Evolutionary conservation across 1,140 invertebrate genomes (phyloP).

Genomic region (Bombus confusus): DNA sequence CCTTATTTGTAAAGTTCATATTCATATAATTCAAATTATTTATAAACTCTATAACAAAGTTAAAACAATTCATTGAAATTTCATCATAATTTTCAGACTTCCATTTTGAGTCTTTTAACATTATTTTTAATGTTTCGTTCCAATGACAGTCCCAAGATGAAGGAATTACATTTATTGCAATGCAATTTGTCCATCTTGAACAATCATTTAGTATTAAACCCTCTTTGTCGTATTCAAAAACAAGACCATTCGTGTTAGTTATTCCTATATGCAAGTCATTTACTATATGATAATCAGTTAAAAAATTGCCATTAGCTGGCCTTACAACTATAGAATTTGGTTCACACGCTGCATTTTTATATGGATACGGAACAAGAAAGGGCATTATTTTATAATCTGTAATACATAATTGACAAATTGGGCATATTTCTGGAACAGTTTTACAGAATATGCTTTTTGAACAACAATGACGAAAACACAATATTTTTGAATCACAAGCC

Average conservation of each 20-base stretch:
- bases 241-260: constrained; percentile 69
- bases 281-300: constrained; percentile 69
- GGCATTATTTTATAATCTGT: constrained; percentile 67
- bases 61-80: constrained; percentile 74
- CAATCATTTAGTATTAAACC: constrained; percentile 74
- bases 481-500: constrained; percentile 62
- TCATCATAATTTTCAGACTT: constrained; percentile 71
- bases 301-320: constrained; percentile 76
- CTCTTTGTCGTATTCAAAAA: constrained; percentile 76
- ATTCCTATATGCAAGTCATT: constrained; percentile 78
- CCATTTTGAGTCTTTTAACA: constrained; percentile 70
- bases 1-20: constrained; percentile 73
- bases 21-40: constrained; percentile 71
- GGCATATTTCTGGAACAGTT: constrained; percentile 74
- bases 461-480: constrained; percentile 78
- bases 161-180: constrained; percentile 72
- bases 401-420: constrained; percentile 68
- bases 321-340: constrained; percentile 71
- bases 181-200: constrained; percentile 73
- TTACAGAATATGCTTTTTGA: constrained; percentile 75
- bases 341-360: constrained; percentile 69
- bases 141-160: constrained; percentile 76
- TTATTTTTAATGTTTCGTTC: constrained; percentile 72
- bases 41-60: constrained; percentile 78
- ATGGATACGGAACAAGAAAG: constrained; percentile 77